These are phyloP conservation scores for Campoplex capitator DNA, from an alignment of 2,888 invertebrate species.

Conservation along the genomic window DNA sequence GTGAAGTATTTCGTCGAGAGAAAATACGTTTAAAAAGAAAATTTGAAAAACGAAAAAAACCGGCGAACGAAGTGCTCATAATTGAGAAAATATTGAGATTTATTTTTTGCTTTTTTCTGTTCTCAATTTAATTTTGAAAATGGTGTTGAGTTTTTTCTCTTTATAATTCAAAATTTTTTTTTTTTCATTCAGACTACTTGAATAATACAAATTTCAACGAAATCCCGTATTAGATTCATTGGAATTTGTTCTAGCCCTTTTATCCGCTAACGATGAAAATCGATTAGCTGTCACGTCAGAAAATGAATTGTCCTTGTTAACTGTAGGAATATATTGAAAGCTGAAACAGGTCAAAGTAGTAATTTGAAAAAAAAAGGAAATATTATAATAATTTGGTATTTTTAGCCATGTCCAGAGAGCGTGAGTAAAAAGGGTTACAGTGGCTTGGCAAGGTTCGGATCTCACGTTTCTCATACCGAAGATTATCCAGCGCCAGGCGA, in stretches of 20 bases:
- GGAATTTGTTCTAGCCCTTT: no score
- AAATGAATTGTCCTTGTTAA: neutral
- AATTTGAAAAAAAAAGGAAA: neutral
- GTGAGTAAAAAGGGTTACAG: constrained; percentile 80
- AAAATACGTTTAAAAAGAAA: no score
- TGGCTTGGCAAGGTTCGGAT: constrained; percentile 75
- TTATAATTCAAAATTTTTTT: no score
- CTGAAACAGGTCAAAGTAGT: neutral
- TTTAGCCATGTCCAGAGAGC: constrained; percentile 76
- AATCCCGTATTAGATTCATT: no score
- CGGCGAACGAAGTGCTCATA: neutral
- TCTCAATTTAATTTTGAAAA: neutral
- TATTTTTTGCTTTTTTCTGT: neutral
- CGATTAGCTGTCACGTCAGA: no score
- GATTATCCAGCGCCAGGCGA: constrained; percentile 76
- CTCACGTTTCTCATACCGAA: constrained; percentile 63
- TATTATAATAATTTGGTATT: constrained; percentile 18
- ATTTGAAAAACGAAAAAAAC: neutral
- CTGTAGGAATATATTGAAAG: neutral
- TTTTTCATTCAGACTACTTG: no score
- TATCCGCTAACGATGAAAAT: no score
- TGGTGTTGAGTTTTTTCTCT: no score
- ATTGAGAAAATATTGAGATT: neutral
- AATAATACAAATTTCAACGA: no score
- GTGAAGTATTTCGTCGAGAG: no score